These are phyloP conservation scores for Chouioia cunea DNA, from an alignment of 2,888 invertebrate species.

Conservation along the genomic window DNA sequence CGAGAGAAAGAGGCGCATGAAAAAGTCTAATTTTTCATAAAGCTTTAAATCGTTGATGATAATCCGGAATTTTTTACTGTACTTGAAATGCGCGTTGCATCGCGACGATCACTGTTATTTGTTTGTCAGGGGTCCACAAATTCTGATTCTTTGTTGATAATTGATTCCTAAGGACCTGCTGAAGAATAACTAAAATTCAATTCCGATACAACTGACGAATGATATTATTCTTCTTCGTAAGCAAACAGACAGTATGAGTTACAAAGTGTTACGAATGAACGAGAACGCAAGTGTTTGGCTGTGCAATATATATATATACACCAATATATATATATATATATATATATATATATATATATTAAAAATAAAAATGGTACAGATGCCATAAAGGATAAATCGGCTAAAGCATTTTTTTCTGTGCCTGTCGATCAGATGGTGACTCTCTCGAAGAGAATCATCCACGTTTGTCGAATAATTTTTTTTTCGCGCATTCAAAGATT, in stretches of 20 bases:
- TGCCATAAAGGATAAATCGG: conserved; percentile 56
- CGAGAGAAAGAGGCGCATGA: conserved; percentile 5
- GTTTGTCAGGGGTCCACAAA: not conserved
- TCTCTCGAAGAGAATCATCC: too few species aligned
- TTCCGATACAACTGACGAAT: too few species aligned
- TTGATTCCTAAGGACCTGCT: too few species aligned
- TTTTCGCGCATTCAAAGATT: too few species aligned
- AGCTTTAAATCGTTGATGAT: conserved; percentile 11
- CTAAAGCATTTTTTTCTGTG: conserved; percentile 54
- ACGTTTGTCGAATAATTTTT: too few species aligned
- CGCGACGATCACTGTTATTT: not conserved
- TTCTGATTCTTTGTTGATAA: too few species aligned
- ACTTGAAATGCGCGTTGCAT: not conserved
- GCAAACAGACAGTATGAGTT: conserved; percentile 12
- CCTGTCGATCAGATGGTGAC: conserved; percentile 28
- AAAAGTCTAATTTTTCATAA: conserved; percentile 7
- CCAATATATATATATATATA: too few species aligned
- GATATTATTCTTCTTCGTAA: conserved; percentile 31
- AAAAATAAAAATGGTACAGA: conserved; percentile 58
- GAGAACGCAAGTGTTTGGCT: conserved; percentile 67
- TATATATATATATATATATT: too few species aligned
- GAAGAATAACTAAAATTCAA: too few species aligned
- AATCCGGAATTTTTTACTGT: conserved; percentile 4
- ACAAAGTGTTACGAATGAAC: conserved; percentile 50
- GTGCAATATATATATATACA: too few species aligned